These are phyloP conservation scores for Hippopotamyrus pictus DNA, from an alignment of 2,797 vertebrate species.

Conservation along the genomic window DNA sequence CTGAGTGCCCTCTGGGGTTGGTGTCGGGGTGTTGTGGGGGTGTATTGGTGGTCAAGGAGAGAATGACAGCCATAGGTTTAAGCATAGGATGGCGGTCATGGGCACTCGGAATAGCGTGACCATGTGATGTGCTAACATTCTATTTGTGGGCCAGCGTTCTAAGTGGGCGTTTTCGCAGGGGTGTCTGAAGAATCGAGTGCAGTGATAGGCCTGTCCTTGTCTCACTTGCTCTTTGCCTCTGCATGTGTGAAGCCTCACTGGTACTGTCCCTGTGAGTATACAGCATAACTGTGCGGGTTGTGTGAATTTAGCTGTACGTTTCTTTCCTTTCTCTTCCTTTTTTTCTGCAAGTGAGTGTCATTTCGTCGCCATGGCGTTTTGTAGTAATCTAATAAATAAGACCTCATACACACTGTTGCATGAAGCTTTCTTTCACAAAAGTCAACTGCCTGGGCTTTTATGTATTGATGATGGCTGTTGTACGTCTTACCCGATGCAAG, in stretches of 20 bases:
- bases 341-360: not conserved
- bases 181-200: conserved; percentile 37
- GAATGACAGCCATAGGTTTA: conserved; percentile 20
- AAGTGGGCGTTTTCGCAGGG: conserved; percentile 32
- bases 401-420: not conserved
- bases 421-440: not conserved
- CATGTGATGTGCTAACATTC: conserved; percentile 60
- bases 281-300: not conserved
- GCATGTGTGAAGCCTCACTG: not conserved
- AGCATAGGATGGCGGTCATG: not conserved
- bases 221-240: not conserved
- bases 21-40: not conserved
- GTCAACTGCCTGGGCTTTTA: not conserved
- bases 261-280: conserved; percentile 1
- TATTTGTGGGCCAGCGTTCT: conserved; percentile 53
- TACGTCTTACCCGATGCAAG: not conserved
- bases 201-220: conserved; percentile 25
- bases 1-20: not conserved
- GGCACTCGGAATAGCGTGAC: conserved; percentile 58
- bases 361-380: not conserved
- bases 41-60: not conserved
- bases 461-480: not conserved
- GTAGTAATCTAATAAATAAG: not conserved
- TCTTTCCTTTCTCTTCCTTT: not conserved
- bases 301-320: not conserved